Percentiles rank a stretch among this genome's conserved stretches.
Evolutionary conservation across 2,797 vertebrate species (phyloP).

Genomic region (Helarctos malayanus): DNA sequence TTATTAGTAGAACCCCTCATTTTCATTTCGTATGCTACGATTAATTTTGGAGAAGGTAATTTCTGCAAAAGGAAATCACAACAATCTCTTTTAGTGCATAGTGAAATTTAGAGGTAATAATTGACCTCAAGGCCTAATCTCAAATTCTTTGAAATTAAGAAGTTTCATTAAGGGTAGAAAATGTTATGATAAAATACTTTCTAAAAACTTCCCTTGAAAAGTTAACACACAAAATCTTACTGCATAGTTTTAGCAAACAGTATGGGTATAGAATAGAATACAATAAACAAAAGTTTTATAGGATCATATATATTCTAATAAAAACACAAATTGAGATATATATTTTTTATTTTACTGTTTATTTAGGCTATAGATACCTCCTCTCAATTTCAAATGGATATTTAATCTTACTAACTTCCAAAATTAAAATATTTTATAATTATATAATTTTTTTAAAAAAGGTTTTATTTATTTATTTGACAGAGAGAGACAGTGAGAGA

Average conservation of each 20-base stretch:
- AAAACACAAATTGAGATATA: background rate
- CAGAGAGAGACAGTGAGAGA: no score
- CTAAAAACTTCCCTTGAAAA: background rate
- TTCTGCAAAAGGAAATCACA: background rate
- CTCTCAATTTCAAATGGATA: background rate
- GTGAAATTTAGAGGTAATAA: background rate
- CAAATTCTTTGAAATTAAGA: constrained; percentile 30
- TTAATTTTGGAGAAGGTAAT: background rate
- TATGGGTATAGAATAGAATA: background rate
- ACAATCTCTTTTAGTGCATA: background rate
- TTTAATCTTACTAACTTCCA: background rate
- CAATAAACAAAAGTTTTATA: background rate
- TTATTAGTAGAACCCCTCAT: background rate
- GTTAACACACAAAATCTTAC: background rate
- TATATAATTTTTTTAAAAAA: background rate
- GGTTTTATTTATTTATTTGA: no score
- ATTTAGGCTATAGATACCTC: background rate
- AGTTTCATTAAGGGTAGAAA: background rate
- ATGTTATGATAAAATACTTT: background rate
- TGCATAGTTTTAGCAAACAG: background rate
- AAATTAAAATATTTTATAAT: background rate
- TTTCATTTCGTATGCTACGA: background rate
- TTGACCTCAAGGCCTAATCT: background rate
- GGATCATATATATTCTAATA: background rate
- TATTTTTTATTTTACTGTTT: background rate